Base-by-base conservation (phyloP, 2,888 invertebrate species). In the Cenopis cana region DNA sequence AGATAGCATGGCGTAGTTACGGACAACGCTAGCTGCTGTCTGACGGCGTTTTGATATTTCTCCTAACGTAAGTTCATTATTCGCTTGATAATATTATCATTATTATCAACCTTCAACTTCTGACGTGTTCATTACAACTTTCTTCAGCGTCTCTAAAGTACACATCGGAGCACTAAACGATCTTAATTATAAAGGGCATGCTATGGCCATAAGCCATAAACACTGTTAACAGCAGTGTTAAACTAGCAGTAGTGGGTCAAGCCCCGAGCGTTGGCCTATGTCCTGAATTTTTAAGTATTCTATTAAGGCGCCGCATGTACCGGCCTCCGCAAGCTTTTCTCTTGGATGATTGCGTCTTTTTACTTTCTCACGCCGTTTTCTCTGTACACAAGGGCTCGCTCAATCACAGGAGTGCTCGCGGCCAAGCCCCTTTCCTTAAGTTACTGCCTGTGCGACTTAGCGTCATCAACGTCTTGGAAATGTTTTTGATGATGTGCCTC, bases 231-330 rank as follows among this genome's bases (percentile, higher is more conserved):
- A 24, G 64, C 33, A 70, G 64, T 56, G 50, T 33, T 66, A 66
- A 41, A 66, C 33, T 49, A 52, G 38, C 77, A 74, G 74, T 81
- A 90, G 81, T 90, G 79, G 90, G 91, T 90, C 92, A 90, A 75
- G 59, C 65, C 65, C 18, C 61, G 59, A 67, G 67, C 67, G 61
- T 67, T 68, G 81, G 78, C 76, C 68, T 78, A 78, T 83, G 85
- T 89, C 90, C 91, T 93, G 92, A 91, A 93, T 92, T 88, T 90
- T 92, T 93, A 89, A 93, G 82, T 82, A 88, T 82, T 85, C 88
- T 81, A 91, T 93, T 89, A 92, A 85, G 85, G 78, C 79, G 78
- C 73, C 78, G 78, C 77, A 76, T 81, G 73, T 76, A 74, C 80
- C 79, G 82, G 79, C 79, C 78, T 82, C 77, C 81, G 81, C 81